Base-by-base conservation (phyloP, 2,113 vertebrate genomes). In the Scatophagus argus region DNA sequence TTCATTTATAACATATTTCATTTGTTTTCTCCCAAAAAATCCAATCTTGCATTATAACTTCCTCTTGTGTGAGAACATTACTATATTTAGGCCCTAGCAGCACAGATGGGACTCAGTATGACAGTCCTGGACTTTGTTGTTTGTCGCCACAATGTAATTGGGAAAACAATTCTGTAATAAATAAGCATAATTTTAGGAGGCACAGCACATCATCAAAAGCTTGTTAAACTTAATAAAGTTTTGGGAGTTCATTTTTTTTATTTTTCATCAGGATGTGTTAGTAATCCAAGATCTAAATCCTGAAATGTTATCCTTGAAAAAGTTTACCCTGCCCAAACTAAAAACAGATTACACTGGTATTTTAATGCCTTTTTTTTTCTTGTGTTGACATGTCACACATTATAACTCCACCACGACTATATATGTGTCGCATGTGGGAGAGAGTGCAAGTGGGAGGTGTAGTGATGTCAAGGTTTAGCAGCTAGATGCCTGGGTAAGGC, bases 401-500 rank as follows among this genome's bases (percentile, higher is more conserved):
- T 69, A 85, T 87, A 83, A 82, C 78, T 82, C 75, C 27, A 67
- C 32, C 44, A 52, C 82, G 55, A 84, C 83, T 90, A 71, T 88
- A 73, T 85, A 76, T 85, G 61, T 55, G 74, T 73, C 61, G 44
- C 25, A 46, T 31, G 34, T 38, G 52, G 19, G 52, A 19, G 61
- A 58, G 34, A 13, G 46, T 38, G 78, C 1, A 39, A 77, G 79
- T 75, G 79, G 73, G 80, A 77, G 74, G 73, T 61, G 81, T 52
- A 51, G 85, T 55, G 68, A 74, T 83, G 75, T 84, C 79, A 63
- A 82, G 82, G 85, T 89, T 86, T 51, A 86, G 81, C 81, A 62
- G 85, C 74, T 63, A 60, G 25, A 63, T 82, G 70, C 77, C 67
- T 31, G 77, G 64, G 76, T 65, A 67, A 85, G 68, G 79, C 84